Conservation (phyloP, 2,797 vertebrate genomes). For the Rhinophrynus dorsalis region DNA sequence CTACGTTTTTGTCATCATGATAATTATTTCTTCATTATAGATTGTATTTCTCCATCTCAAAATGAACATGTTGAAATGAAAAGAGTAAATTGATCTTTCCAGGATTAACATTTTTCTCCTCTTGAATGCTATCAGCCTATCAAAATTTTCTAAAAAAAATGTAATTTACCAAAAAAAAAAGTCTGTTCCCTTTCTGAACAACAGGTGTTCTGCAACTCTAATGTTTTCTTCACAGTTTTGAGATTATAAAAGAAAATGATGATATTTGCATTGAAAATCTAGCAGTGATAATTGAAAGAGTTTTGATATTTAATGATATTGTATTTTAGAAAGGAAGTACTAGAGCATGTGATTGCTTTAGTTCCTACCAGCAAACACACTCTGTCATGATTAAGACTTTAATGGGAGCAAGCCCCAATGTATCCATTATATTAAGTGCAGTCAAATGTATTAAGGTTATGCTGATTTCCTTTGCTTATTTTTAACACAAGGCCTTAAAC, state of each 20-base stretch:
- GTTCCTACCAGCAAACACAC: too few species aligned
- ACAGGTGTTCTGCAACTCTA: too few species aligned
- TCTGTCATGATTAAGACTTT: too few species aligned
- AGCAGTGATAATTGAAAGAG: neutral
- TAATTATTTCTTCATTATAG: neutral
- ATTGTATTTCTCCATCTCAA: neutral
- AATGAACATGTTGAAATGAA: neutral
- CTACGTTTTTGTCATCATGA: neutral
- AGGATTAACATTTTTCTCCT: neutral
- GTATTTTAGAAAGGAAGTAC: too few species aligned
- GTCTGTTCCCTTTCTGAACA: too few species aligned
- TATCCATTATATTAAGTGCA: too few species aligned
- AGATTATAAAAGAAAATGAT: neutral
- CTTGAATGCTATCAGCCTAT: neutral
- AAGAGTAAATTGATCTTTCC: neutral
- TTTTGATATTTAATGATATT: too few species aligned
- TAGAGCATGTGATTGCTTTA: too few species aligned
- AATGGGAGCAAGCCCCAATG: too few species aligned
- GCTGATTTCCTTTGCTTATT: too few species aligned
- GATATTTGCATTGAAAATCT: neutral
- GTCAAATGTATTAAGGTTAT: too few species aligned
- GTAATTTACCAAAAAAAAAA: neutral
- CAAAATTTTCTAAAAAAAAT: neutral
- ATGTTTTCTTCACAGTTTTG: neutral
- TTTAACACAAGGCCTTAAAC: too few species aligned